These are phyloP conservation scores for Drosophila aff. DNA, from an alignment of 1,140 invertebrate genomes.

Conservation along the genomic window DNA sequence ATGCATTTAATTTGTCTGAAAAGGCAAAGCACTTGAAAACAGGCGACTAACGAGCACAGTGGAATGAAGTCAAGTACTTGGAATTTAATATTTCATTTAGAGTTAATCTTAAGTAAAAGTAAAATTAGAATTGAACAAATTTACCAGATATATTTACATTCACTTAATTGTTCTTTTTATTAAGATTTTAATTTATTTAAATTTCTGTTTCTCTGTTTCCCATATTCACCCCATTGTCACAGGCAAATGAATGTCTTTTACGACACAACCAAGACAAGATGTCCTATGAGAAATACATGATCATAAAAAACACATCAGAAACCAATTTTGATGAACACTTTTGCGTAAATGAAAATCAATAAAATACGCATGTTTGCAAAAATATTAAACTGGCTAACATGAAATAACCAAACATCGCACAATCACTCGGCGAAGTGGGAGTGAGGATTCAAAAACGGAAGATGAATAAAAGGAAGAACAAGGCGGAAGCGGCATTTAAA, in stretches of 20 bases:
- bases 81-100: background rate
- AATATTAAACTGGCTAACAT: slow-evolving; percentile 41
- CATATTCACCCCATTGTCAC: slow-evolving; percentile 10
- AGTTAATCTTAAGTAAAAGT: background rate
- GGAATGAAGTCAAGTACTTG: slow-evolving; percentile 5
- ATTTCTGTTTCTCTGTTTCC: background rate
- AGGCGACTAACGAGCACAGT: slow-evolving; percentile 32
- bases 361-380: slow-evolving; percentile 51
- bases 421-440: slow-evolving; percentile 1
- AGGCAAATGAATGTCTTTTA: slow-evolving; percentile 32
- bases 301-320: slow-evolving; percentile 76
- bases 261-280: slow-evolving; percentile 55
- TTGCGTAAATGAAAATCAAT: slow-evolving; percentile 75
- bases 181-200: background rate
- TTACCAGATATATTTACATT: no score
- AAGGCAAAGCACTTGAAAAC: slow-evolving; percentile 50
- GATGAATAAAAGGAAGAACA: slow-evolving; percentile 31
- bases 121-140: background rate
- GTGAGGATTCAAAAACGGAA: background rate
- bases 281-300: slow-evolving; percentile 58
- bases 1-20: slow-evolving; percentile 78
- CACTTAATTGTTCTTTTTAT: background rate
- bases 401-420: slow-evolving; percentile 37
- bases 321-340: slow-evolving; percentile 75
- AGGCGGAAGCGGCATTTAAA: slow-evolving; percentile 69